These are phyloP conservation scores for Tonatia bakeri DNA, from an alignment of 2,113 vertebrate species.

Conservation along the genomic window DNA sequence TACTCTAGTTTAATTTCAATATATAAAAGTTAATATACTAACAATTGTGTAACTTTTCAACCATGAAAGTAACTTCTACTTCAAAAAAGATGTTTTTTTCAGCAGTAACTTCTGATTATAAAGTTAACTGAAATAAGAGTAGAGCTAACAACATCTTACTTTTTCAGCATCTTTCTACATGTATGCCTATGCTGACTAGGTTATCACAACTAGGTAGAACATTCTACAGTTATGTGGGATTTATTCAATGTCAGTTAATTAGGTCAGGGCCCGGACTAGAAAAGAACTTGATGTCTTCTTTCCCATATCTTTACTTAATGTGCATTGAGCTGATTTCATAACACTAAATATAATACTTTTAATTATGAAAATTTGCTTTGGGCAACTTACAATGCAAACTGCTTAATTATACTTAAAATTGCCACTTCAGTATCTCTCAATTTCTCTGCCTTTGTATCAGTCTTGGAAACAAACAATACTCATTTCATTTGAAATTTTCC, in stretches of 20 bases:
- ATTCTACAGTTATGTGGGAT: neutral
- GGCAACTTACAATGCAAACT: constrained; percentile 11
- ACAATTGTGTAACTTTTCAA: neutral
- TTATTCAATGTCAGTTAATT: constrained; percentile 33
- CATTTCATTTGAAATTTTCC: constrained; percentile 46
- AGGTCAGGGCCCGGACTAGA: constrained; percentile 31
- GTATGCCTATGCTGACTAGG: neutral
- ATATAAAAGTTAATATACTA: constrained; percentile 40
- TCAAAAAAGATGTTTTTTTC: constrained; percentile 37
- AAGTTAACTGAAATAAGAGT: neutral
- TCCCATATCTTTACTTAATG: constrained; percentile 1
- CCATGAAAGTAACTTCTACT: neutral
- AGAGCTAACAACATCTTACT: neutral
- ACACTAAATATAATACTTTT: constrained; percentile 1
- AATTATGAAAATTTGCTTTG: constrained; percentile 1
- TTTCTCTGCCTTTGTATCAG: neutral
- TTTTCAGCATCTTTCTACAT: neutral
- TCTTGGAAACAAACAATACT: constrained; percentile 44
- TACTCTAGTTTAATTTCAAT: constrained; percentile 12
- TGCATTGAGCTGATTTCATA: neutral
- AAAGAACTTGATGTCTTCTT: neutral
- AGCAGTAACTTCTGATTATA: constrained; percentile 33
- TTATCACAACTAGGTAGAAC: neutral
- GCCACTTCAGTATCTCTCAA: neutral
- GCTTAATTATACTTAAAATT: constrained; percentile 24